These are phyloP conservation scores for Drosophila littoralis DNA, from an alignment of 1,140 invertebrate genomes.

Conservation along the genomic window DNA sequence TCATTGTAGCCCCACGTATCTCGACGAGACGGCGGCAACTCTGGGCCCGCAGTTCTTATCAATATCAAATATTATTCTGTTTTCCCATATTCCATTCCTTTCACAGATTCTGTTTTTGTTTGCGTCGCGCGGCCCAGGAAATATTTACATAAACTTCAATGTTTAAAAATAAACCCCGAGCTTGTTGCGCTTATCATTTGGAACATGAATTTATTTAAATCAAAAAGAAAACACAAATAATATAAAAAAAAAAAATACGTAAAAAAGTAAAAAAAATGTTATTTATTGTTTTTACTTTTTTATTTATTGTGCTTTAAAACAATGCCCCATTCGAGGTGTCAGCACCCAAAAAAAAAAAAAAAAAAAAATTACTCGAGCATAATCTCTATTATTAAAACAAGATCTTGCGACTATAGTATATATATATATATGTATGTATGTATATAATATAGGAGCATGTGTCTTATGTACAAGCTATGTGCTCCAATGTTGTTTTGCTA, in stretches of 20 bases:
- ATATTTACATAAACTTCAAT: conserved; percentile 83
- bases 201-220: conserved; percentile 66
- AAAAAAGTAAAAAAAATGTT: neutral
- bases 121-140: conserved; percentile 71
- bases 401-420: neutral
- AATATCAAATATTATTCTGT: conserved; percentile 75
- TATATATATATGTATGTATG: neutral
- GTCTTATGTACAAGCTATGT: neutral
- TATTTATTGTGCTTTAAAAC: neutral
- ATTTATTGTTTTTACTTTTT: conserved; percentile 44
- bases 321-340: conserved; percentile 3
- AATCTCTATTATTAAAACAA: too few relatives aligned
- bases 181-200: conserved; percentile 64
- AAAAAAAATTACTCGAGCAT: too few relatives aligned
- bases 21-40: neutral
- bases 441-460: too few relatives aligned
- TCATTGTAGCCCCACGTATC: neutral
- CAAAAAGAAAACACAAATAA: conserved; percentile 28
- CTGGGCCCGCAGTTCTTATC: conserved; percentile 49
- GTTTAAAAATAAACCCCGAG: conserved; percentile 76
- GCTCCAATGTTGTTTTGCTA: conserved; percentile 23
- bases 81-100: conserved; percentile 43
- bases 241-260: too few relatives aligned
- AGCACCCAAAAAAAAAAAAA: neutral
- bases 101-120: conserved; percentile 60